Conservation (phyloP, 2,797 vertebrate species). For the Sciurus carolinensis region DNA sequence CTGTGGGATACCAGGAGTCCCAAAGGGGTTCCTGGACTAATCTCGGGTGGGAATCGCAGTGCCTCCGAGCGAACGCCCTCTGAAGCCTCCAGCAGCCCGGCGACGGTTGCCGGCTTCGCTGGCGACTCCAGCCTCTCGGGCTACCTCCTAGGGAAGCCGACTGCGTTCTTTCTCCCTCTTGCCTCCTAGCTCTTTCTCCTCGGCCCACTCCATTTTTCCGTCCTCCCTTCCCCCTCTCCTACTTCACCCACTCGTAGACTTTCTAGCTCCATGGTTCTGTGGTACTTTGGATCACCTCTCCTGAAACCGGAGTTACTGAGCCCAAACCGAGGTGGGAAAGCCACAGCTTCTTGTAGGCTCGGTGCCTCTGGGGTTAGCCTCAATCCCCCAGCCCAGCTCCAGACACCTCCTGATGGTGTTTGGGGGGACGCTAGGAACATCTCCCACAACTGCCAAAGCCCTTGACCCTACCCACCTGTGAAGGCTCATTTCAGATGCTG, state of each 20-base stretch:
- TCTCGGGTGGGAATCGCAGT: neutral
- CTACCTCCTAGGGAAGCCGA: accelerated
- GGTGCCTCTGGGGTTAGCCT: neutral
- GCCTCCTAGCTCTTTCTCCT: neutral
- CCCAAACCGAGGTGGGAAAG: neutral
- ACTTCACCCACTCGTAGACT: neutral
- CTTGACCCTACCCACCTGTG: accelerated
- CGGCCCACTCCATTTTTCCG: no score
- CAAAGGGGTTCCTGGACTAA: neutral
- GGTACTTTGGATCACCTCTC: neutral
- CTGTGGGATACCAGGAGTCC: neutral
- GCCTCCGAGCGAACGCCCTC: neutral
- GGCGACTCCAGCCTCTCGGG: accelerated
- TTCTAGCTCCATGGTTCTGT: neutral
- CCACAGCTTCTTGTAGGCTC: neutral
- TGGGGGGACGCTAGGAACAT: neutral
- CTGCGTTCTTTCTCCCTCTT: accelerated
- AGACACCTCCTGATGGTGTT: neutral
- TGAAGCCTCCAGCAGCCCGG: neutral
- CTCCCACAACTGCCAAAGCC: neutral
- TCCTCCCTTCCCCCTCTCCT: neutral
- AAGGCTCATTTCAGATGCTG: neutral
- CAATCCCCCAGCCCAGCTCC: neutral
- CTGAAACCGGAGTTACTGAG: neutral
- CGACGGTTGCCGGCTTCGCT: neutral